These are phyloP conservation scores for sheep (Ovis aries) DNA, from an alignment of 2,113 vertebrate species.

Conservation along the genomic window ARS-UI_Ramb_v3.0 NC_056056.1:167908001-167908500, in stretches of 20 bases:
- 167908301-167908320: constrained; percentile 72
- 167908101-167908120: constrained; percentile 53
- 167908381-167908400: constrained; percentile 46
- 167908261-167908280: constrained; percentile 60
- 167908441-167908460: constrained; percentile 24
- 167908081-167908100: constrained; percentile 31
- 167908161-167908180: constrained; percentile 44
- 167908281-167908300: constrained; percentile 61
- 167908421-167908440: constrained; percentile 44
- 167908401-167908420: constrained; percentile 47
- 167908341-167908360: constrained; percentile 40
- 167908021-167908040: constrained; percentile 47
- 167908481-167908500: constrained; percentile 13
- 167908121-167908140: constrained; percentile 45
- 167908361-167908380: constrained; percentile 70
- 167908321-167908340: constrained; percentile 70
- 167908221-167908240: constrained; percentile 65
- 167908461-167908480: constrained; percentile 17
- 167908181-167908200: constrained; percentile 62
- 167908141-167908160: constrained; percentile 66
- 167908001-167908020: constrained; percentile 39
- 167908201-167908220: constrained; percentile 66
- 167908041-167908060: constrained; percentile 44
- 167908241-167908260: constrained; percentile 66
- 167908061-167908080: not conserved